A percentile compares a stretch with the other conserved stretches of the same genome.
phyloP scores from a whole-genome alignment of 2,797 vertebrate species.

The Acridotheres tristis region DNA sequence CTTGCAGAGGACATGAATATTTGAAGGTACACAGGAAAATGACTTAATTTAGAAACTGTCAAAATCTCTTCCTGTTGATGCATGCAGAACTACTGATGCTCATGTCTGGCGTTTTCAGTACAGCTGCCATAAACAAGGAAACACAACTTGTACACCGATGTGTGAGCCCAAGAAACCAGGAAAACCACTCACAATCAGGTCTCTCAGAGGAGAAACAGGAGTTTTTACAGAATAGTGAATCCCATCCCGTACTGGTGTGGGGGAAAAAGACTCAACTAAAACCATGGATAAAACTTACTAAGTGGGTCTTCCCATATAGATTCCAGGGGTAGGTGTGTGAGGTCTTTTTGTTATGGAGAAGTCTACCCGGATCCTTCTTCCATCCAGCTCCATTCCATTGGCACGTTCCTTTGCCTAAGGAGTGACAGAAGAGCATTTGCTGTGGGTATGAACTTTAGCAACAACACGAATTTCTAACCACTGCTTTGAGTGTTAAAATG shows the following conservation, averaged over 20 bases:
- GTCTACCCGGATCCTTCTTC: constrained; percentile 93
- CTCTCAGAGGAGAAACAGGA: not conserved
- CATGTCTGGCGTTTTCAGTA: not conserved
- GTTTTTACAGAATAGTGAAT: not conserved
- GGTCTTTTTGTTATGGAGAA: constrained; percentile 96
- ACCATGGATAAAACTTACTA: constrained; percentile 79
- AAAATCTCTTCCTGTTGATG: not conserved
- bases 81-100: not conserved
- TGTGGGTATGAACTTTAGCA: not conserved
- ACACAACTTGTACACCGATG: not conserved
- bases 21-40: not conserved
- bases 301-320: constrained; percentile 96
- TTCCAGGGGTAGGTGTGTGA: constrained; percentile 95
- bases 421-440: not conserved
- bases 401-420: constrained; percentile 92
- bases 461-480: not conserved
- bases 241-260: not conserved
- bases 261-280: not conserved
- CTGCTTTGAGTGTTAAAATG: not conserved
- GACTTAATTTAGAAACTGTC: not conserved
- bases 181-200: not conserved
- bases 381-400: constrained; percentile 97
- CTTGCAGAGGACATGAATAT: not conserved
- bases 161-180: not conserved
- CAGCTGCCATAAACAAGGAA: not conserved